phyloP scores from a whole-genome alignment of 2,888 invertebrate genomes.

The Homarus gammarus region DNA sequence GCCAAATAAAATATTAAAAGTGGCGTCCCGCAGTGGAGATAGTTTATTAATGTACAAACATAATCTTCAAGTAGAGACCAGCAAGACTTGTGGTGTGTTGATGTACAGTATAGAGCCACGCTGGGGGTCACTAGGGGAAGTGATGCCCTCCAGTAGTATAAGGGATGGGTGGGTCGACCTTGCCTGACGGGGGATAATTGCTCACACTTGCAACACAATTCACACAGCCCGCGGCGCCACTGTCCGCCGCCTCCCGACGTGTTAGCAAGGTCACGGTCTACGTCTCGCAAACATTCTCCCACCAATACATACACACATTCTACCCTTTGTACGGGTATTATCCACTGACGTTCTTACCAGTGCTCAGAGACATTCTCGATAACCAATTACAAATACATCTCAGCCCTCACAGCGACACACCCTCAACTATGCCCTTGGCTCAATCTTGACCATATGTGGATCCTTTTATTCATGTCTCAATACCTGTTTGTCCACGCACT shows the following conservation, averaged over 20 bases:
- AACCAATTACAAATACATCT: too few relatives aligned
- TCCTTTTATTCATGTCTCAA: too few relatives aligned
- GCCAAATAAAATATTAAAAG: too few relatives aligned
- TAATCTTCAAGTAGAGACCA: background rate
- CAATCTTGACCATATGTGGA: too few relatives aligned
- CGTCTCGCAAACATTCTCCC: background rate
- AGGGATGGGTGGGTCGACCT: slow-evolving; percentile 18
- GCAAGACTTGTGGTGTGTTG: background rate
- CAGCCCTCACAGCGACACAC: too few relatives aligned
- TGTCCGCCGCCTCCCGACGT: slow-evolving; percentile 1
- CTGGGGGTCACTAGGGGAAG: background rate
- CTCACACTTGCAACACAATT: slow-evolving; percentile 34
- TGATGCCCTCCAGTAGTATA: background rate
- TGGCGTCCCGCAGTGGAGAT: too few relatives aligned
- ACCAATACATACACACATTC: background rate
- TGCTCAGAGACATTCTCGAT: background rate
- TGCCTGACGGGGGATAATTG: slow-evolving; percentile 47
- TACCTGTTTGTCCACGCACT: too few relatives aligned
- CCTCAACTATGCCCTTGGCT: too few relatives aligned
- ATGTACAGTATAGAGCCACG: background rate
- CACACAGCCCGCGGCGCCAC: slow-evolving; percentile 38
- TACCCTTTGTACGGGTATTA: background rate
- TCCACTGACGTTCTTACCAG: background rate
- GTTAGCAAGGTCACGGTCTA: slow-evolving; percentile 32
- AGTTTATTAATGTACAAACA: background rate